These are phyloP conservation scores for Odobenus rosmarus DNA, from an alignment of 2,113 vertebrate genomes.

Conservation along the genomic window DNA sequence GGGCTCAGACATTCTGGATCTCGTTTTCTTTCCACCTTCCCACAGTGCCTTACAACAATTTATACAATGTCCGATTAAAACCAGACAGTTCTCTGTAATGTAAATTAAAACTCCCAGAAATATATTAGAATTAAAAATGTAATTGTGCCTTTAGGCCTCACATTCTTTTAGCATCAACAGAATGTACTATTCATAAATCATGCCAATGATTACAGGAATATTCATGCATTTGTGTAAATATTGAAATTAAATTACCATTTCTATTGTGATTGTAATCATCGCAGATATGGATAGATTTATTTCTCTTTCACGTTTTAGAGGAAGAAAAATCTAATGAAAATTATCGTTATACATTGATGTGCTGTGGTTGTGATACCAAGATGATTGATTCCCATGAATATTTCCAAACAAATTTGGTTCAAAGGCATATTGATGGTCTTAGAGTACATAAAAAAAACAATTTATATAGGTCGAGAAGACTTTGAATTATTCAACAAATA, in stretches of 20 bases:
- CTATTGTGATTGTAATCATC: conserved; percentile 5
- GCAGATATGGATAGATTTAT: conserved; percentile 28
- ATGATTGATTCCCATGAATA: conserved; percentile 36
- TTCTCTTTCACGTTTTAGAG: conserved; percentile 52
- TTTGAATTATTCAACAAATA: background rate
- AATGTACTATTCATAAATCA: conserved; percentile 54
- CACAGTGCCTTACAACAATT: background rate
- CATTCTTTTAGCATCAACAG: conserved; percentile 20
- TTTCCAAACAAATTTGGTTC: conserved; percentile 25
- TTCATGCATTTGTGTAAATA: conserved; percentile 56
- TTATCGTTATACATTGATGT: conserved; percentile 2
- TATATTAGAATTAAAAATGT: conserved; percentile 63
- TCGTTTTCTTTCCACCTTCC: background rate
- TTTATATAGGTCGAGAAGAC: background rate
- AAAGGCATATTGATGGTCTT: background rate
- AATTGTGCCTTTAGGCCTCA: conserved; percentile 58
- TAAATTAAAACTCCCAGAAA: conserved; percentile 56
- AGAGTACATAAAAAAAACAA: background rate
- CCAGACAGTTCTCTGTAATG: background rate
- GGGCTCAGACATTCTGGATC: background rate
- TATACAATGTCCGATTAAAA: conserved; percentile 60
- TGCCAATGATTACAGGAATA: conserved; percentile 14
- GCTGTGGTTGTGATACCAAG: background rate
- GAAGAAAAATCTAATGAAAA: conserved; percentile 46
- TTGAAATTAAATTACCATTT: conserved; percentile 54